Base-by-base conservation (phyloP, 2,113 vertebrate genomes). In the Phalacrocorax brasilianus region DNA sequence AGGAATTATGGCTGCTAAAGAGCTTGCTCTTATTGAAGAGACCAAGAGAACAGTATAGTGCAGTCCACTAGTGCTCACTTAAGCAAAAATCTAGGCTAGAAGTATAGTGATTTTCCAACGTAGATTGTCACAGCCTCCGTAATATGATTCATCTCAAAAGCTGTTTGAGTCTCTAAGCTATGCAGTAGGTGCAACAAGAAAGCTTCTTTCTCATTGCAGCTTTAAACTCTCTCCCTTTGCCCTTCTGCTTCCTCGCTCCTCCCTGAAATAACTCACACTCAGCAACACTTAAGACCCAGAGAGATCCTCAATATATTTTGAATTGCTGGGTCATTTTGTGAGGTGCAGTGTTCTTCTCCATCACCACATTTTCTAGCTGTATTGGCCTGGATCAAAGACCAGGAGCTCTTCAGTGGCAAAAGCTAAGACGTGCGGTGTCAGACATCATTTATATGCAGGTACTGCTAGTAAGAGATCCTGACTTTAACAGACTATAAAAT, bases 191-290 rank as follows among this genome's bases (percentile, higher is more conserved):
- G 7, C 11, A 13, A 62, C 28, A 55, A 52, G 24, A 59, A 87
- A 72, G 18, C 42, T 76, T 22, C 16, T 62, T 63, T 71, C 52
- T 91, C 33, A 28, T 17, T 72, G 72, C 27, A 58, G 53, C 45
- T 91, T 74, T 47, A 61, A 76, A 30, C 10, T 63, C 44, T 13
- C 30, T 79, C 42, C 47, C 24, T 80, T 79, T 12, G 5, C 30
- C 42, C 28, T 84, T 21, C 18, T 1, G 3, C 27, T 50, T 84
- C 72, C 33, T 58, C 0, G 0, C 38, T 89, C 19, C 28, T 70
- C 1, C 0, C 71, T 82, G 65, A 61, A 85, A 44, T 15, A 58
- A 23, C 44, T 90, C 58, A 78, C n/a, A 38, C 20, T 14, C 35
- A 72, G 53, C 53, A 56, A 32, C n/a, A n/a, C 14, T 74, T 59